Percentiles rank a stretch among this genome's conserved stretches.
phyloP scores from a whole-genome alignment of 2,113 vertebrate species.

The Cynopterus brachyotis region DNA sequence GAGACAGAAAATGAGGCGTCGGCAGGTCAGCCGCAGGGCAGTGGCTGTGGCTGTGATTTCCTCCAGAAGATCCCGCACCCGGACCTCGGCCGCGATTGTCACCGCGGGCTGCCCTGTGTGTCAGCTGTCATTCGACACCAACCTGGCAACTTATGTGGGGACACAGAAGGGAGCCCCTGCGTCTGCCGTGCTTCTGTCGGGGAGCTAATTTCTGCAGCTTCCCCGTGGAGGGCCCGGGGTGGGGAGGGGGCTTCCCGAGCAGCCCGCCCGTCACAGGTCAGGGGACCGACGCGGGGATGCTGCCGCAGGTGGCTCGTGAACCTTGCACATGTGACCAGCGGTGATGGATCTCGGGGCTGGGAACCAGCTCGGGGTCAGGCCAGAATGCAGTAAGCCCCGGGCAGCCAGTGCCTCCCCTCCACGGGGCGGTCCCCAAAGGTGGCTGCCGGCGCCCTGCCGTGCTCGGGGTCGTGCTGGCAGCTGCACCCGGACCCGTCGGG shows the following conservation, averaged over 20 bases:
- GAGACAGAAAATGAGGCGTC: accelerated
- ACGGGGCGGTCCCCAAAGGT: accelerated
- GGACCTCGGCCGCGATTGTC: accelerated
- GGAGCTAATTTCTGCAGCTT: too few relatives aligned
- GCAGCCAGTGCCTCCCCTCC: neutral
- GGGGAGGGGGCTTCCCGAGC: neutral
- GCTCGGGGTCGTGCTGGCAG: accelerated
- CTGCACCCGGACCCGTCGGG: neutral
- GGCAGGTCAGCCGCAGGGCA: accelerated
- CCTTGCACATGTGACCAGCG: accelerated
- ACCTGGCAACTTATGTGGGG: accelerated
- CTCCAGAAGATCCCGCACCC: accelerated
- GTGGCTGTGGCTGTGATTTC: accelerated
- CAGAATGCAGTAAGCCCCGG: accelerated
- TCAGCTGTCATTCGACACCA: neutral
- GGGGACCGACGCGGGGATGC: accelerated
- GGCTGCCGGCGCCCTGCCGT: accelerated
- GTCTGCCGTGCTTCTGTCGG: accelerated
- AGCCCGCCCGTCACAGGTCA: neutral
- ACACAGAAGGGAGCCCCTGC: neutral
- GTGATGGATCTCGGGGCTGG: too few relatives aligned
- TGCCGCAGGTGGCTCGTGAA: accelerated
- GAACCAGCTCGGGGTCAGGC: too few relatives aligned
- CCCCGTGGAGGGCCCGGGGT: neutral
- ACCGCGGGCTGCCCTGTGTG: accelerated